These are phyloP conservation scores for Pogonomyrmex barbatus DNA, from an alignment of 1,140 invertebrate genomes.

Conservation along the genomic window DNA sequence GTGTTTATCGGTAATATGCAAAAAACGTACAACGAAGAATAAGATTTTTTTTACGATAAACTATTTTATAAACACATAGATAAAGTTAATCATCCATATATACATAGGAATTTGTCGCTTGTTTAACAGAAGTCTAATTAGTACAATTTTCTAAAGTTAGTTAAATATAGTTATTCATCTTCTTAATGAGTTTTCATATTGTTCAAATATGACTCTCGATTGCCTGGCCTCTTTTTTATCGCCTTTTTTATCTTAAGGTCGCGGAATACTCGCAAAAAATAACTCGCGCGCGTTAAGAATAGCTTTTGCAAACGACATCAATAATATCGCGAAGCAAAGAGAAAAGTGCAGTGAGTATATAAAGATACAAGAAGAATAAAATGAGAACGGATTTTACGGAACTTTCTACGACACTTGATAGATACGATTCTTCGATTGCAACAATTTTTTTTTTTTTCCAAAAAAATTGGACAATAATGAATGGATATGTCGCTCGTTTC, in stretches of 20 bases:
- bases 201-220: not conserved
- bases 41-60: not conserved
- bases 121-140: slow-evolving; percentile 18
- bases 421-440: not conserved
- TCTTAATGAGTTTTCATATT: slow-evolving; percentile 3
- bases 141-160: not conserved
- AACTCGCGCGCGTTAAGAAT: slow-evolving; percentile 4
- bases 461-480: not conserved
- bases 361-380: not conserved
- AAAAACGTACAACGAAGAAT: not conserved
- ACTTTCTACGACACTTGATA: not conserved
- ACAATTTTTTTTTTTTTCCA: not conserved
- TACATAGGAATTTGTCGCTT: not conserved
- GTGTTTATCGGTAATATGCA: not conserved
- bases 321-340: not conserved
- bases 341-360: not conserved
- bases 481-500: not conserved
- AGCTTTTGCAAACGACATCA: not conserved
- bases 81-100: slow-evolving; percentile 13
- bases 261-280: slow-evolving; percentile 24
- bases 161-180: not conserved
- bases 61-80: not conserved
- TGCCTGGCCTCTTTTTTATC: slow-evolving; percentile 30
- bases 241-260: not conserved
- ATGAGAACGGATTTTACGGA: not conserved